These are phyloP conservation scores for Oncopeltus fasciatus DNA, from an alignment of 1,140 invertebrate genomes.

Conservation along the genomic window DNA sequence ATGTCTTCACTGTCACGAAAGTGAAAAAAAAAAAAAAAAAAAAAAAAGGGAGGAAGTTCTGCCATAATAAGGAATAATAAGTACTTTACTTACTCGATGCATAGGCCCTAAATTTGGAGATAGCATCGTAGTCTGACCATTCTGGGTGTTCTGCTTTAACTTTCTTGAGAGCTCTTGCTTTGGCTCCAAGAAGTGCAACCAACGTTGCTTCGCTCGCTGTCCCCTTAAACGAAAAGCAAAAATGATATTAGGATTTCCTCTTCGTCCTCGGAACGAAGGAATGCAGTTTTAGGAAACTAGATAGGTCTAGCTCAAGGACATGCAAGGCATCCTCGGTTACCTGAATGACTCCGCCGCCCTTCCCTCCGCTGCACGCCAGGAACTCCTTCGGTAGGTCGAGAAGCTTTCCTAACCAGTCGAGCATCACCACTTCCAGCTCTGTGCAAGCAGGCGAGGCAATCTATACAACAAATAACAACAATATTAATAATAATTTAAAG, in stretches of 20 bases:
- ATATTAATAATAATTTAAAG: no score
- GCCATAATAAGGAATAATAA: no score
- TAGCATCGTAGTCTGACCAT: constrained; percentile 67
- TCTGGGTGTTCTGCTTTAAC: constrained; percentile 56
- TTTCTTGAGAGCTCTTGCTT: constrained; percentile 55
- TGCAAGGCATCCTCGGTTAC: no score
- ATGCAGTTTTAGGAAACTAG: no score
- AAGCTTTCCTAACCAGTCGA: constrained; percentile 96
- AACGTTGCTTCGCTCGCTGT: constrained; percentile 79
- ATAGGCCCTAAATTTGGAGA: constrained; percentile 79
- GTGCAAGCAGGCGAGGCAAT: constrained; percentile 93
- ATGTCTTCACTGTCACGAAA: no score
- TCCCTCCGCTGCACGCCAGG: constrained; percentile 60
- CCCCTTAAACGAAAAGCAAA: constrained; percentile 36
- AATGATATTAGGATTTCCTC: neutral
- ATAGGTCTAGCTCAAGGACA: no score
- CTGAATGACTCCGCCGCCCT: constrained; percentile 79
- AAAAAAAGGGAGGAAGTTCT: no score
- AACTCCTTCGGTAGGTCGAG: constrained; percentile 80
- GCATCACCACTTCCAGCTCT: constrained; percentile 89
- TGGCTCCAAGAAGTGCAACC: constrained; percentile 78
- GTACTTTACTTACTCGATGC: constrained; percentile 51
- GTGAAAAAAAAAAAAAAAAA: no score
- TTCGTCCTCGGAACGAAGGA: no score
- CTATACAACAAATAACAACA: constrained; percentile 35